A percentile compares a stretch with the other conserved stretches of the same genome.
Evolutionary conservation across 1,140 invertebrate species (phyloP).

Genomic region (Nymphalis io): DNA sequence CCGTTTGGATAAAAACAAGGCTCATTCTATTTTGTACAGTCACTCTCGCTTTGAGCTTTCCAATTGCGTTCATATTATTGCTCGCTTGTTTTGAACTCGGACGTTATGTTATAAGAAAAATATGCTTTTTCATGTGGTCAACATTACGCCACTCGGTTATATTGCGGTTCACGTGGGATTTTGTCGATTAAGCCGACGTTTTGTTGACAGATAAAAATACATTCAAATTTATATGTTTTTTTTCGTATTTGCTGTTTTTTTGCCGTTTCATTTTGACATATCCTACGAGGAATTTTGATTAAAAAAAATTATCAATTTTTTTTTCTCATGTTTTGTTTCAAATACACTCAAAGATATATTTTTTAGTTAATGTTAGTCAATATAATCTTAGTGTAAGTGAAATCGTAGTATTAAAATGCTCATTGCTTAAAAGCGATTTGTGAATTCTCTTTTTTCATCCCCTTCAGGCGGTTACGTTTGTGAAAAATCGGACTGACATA

Average conservation of each 20-base stretch:
- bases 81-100: not conserved
- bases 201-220: conserved; percentile 7
- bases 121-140: conserved; percentile 8
- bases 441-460: no score
- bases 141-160: conserved; percentile 10
- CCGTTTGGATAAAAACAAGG: conserved; percentile 21
- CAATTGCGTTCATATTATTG: not conserved
- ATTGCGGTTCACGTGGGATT: conserved; percentile 12
- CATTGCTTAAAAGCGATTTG: no score
- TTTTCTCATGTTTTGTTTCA: no score
- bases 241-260: not conserved
- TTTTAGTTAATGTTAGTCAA: no score
- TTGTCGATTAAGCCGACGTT: conserved; percentile 4
- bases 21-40: conserved; percentile 17
- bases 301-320: no score
- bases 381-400: no score
- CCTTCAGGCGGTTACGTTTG: no score
- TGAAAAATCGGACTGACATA: no score
- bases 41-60: not conserved
- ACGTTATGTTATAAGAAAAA: conserved; percentile 2
- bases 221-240: not conserved
- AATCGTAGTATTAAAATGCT: no score
- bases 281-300: no score
- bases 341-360: no score
- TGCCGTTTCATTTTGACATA: not conserved